phyloP scores from a whole-genome alignment of 2,113 vertebrate genomes.

The Corythoichthys haematopterus region DNA sequence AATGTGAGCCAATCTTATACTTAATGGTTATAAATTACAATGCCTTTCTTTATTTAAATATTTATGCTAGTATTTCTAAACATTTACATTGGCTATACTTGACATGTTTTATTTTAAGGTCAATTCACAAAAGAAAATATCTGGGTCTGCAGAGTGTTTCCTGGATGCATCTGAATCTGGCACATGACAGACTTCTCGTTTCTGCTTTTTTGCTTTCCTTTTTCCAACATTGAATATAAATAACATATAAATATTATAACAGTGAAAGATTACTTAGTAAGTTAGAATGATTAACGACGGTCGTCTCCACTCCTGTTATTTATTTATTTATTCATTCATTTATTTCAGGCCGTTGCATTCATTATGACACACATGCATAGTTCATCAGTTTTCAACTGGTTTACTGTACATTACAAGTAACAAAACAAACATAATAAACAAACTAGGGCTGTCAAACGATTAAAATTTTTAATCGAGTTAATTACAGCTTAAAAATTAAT shows the following conservation, averaged over 20 bases:
- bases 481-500: too few relatives aligned
- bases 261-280: too few relatives aligned
- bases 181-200: constrained; percentile 62
- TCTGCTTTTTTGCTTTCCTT: constrained; percentile 50
- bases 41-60: not conserved
- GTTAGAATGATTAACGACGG: constrained; percentile 11
- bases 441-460: too few relatives aligned
- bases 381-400: too few relatives aligned
- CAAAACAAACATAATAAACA: too few relatives aligned
- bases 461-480: too few relatives aligned
- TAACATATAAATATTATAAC: too few relatives aligned
- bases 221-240: too few relatives aligned
- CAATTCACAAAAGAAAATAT: constrained; percentile 22
- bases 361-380: too few relatives aligned
- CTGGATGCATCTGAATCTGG: constrained; percentile 27
- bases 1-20: not conserved
- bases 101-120: not conserved
- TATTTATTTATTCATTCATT: not conserved
- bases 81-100: not conserved
- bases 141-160: constrained; percentile 55
- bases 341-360: too few relatives aligned
- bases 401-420: too few relatives aligned
- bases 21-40: too few relatives aligned
- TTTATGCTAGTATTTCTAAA: not conserved
- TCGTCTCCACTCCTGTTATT: not conserved